Conservation (phyloP, 2,888 invertebrate species). For the Euclidia mi region DNA sequence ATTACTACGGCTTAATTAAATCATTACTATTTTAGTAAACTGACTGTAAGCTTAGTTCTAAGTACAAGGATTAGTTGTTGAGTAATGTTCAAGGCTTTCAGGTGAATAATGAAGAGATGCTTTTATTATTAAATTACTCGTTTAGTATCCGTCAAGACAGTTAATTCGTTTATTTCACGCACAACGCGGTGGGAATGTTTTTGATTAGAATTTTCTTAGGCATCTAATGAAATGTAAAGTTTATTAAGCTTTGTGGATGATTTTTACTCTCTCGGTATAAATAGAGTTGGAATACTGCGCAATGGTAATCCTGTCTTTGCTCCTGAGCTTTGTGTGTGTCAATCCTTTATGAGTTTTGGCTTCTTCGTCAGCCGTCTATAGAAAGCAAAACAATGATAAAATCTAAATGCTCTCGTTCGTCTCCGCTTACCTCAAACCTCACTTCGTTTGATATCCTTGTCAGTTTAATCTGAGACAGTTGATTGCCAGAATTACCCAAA, state of each 20-base stretch:
- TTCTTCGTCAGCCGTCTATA: too few relatives aligned
- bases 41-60: constrained; percentile 19
- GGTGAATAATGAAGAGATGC: constrained; percentile 41
- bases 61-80: constrained; percentile 36
- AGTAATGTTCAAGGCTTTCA: constrained; percentile 46
- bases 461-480: too few relatives aligned
- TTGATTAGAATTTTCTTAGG: constrained; percentile 7
- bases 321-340: too few relatives aligned
- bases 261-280: too few relatives aligned
- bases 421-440: too few relatives aligned
- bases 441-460: too few relatives aligned
- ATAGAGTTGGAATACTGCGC: too few relatives aligned
- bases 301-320: too few relatives aligned
- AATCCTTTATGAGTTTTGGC: too few relatives aligned
- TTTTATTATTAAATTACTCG: constrained; percentile 41
- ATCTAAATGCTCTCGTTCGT: too few relatives aligned
- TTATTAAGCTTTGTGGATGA: neutral
- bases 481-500: too few relatives aligned
- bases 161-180: constrained; percentile 20
- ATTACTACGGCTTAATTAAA: constrained; percentile 8
- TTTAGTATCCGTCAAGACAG: constrained; percentile 23
- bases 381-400: too few relatives aligned
- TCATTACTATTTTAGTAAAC: constrained; percentile 34
- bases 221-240: neutral
- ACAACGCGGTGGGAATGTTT: constrained; percentile 6